phyloP scores from a whole-genome alignment of 2,113 vertebrate genomes.

The Cyanocitta stelleri region DNA sequence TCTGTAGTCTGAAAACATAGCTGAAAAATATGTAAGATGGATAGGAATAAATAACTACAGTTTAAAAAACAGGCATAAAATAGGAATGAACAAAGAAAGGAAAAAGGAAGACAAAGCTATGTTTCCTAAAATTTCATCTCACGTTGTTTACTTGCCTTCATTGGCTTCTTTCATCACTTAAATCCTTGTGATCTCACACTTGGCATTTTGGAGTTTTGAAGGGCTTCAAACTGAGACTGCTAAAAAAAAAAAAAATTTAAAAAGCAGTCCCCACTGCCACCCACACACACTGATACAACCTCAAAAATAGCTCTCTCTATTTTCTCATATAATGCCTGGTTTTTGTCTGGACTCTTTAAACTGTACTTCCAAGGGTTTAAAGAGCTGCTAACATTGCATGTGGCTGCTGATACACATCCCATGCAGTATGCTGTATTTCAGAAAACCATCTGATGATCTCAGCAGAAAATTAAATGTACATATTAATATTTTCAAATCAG shows the following conservation, averaged over 20 bases:
- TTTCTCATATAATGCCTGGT: background rate
- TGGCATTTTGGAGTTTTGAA: conserved; percentile 9
- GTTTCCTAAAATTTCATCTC: background rate
- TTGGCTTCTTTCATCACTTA: conserved; percentile 28
- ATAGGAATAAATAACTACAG: background rate
- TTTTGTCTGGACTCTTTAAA: background rate
- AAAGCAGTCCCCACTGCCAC: background rate
- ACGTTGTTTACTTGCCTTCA: background rate
- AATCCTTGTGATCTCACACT: conserved; percentile 15
- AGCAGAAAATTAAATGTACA: background rate
- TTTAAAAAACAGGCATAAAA: background rate
- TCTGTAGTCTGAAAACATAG: background rate
- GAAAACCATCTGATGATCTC: background rate
- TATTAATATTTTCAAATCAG: background rate
- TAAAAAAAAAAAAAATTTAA: background rate
- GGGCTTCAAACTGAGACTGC: background rate
- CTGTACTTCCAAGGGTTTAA: background rate
- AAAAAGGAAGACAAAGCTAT: background rate
- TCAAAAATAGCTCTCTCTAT: background rate
- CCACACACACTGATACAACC: background rate
- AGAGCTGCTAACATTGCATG: background rate
- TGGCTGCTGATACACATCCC: background rate
- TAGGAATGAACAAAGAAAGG: background rate
- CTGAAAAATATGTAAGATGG: background rate
- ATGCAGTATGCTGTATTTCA: background rate